Evolutionary conservation across 2,113 vertebrate genomes (phyloP).

Genomic region (Pluvianellus socialis): DNA sequence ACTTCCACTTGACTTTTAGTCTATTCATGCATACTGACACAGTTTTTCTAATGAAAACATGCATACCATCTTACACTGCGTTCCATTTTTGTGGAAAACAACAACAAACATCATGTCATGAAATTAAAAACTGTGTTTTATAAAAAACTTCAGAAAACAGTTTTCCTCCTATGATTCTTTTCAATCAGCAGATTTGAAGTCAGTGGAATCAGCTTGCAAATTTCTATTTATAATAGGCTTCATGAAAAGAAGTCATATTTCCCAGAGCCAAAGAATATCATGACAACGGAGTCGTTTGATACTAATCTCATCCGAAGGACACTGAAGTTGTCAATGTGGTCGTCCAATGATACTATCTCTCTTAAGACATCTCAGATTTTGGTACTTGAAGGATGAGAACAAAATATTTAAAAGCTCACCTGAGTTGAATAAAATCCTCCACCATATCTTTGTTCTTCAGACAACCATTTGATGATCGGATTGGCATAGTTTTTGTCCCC

Average conservation of each 20-base stretch:
- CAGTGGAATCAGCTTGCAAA: background rate
- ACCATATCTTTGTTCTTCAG: constrained; percentile 87
- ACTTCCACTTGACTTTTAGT: background rate
- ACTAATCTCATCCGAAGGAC: background rate
- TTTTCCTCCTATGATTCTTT: background rate
- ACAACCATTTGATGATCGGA: constrained; percentile 87
- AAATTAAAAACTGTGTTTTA: background rate
- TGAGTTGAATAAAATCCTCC: constrained; percentile 87
- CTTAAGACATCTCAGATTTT: background rate
- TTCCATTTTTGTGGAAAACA: background rate
- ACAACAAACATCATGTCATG: background rate
- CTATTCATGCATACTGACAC: background rate
- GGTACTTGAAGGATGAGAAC: background rate
- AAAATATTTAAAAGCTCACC: constrained; percentile 69
- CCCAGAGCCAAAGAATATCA: background rate
- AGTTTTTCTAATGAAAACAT: background rate
- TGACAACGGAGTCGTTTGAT: background rate
- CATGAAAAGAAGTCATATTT: background rate
- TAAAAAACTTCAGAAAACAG: background rate
- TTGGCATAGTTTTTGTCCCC: constrained; percentile 78
- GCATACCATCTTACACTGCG: background rate
- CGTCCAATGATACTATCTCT: background rate
- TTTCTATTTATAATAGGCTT: background rate
- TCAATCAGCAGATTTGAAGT: background rate
- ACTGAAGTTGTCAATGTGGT: background rate